phyloP scores from a whole-genome alignment of 2,888 invertebrate species.

The Drosophila kanekoi region DNA sequence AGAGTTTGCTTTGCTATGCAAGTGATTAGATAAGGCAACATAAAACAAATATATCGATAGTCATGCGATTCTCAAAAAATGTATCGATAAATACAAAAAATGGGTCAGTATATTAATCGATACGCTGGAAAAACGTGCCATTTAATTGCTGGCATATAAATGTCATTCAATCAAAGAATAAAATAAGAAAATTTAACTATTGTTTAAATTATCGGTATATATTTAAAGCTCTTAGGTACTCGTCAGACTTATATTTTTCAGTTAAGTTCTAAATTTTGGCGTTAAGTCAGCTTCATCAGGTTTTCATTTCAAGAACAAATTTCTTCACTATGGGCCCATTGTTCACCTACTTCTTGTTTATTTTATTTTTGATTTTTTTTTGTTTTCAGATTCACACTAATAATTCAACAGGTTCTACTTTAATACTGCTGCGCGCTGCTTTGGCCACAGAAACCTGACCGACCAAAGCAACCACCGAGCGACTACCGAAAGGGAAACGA shows the following conservation, averaged over 20 bases:
- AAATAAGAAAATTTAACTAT: no score
- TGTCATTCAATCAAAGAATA: no score
- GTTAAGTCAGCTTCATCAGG: not conserved
- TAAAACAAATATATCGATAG: not conserved
- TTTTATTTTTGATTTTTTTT: slow-evolving; percentile 9
- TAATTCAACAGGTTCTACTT: slow-evolving; percentile 70
- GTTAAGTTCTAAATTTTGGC: not conserved
- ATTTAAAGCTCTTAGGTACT: no score
- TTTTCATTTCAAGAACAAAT: slow-evolving; percentile 14
- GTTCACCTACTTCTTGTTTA: slow-evolving; percentile 11
- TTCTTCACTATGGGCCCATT: slow-evolving; percentile 32
- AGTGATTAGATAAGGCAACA: not conserved
- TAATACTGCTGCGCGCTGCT: slow-evolving; percentile 34
- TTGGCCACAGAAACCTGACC: slow-evolving; percentile 29
- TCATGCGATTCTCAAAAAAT: no score
- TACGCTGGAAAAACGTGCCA: no score
- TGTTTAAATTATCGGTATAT: no score
- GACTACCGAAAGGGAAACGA: slow-evolving; percentile 81
- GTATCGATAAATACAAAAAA: not conserved
- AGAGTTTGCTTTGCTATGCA: not conserved
- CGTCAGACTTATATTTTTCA: not conserved
- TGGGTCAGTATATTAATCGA: no score
- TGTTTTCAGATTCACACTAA: slow-evolving; percentile 45
- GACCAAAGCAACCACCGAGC: slow-evolving; percentile 31
- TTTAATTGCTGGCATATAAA: no score